phyloP scores from a whole-genome alignment of 2,888 invertebrate species.

The Oxystoma pomonae region DNA sequence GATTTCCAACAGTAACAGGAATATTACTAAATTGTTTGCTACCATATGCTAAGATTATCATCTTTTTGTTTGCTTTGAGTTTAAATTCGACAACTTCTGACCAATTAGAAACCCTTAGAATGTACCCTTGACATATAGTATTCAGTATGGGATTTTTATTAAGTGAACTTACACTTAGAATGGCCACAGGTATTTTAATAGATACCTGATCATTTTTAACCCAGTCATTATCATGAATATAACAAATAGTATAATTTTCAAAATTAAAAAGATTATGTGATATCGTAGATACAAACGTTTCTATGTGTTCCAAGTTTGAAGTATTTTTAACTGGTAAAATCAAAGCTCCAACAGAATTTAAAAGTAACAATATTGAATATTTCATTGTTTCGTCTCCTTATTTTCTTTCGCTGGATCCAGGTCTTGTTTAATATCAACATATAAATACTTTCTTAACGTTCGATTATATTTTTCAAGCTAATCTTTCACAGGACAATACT shows the following conservation, averaged over 20 bases:
- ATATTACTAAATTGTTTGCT: neutral
- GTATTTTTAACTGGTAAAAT: too few species aligned
- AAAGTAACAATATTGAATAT: too few species aligned
- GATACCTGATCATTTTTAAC: neutral
- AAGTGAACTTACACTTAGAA: neutral
- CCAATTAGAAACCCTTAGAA: neutral
- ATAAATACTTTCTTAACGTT: too few species aligned
- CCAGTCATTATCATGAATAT: neutral
- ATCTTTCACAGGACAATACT: too few species aligned
- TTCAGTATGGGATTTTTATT: neutral
- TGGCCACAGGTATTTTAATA: neutral
- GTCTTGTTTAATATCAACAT: too few species aligned
- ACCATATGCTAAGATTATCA: neutral
- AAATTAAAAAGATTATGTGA: neutral
- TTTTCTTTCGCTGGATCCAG: too few species aligned
- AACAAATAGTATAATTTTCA: neutral
- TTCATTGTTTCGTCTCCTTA: too few species aligned
- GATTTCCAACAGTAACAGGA: neutral
- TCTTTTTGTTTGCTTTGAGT: neutral
- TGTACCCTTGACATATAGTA: neutral
- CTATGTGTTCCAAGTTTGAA: neutral
- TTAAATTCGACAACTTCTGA: neutral
- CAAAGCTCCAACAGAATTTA: too few species aligned
- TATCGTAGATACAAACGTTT: neutral
- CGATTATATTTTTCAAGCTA: too few species aligned